Percentiles rank a stretch among this genome's conserved stretches.
phyloP scores from a whole-genome alignment of 1,140 invertebrate genomes.

The Geopemphigus sp. region DNA sequence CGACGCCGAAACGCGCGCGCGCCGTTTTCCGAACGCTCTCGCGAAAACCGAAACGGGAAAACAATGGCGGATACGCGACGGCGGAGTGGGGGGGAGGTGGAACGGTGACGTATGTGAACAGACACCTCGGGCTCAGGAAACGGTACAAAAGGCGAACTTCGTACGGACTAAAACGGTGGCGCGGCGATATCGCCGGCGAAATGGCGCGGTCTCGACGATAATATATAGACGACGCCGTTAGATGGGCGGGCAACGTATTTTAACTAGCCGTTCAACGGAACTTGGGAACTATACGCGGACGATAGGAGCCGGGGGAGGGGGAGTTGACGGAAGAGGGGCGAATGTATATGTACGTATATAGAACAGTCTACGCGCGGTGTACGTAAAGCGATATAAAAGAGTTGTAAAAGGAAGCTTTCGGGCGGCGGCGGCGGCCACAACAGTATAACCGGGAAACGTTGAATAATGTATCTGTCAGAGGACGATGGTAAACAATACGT shows the following conservation, averaged over 20 bases:
- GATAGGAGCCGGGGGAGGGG: too few relatives aligned
- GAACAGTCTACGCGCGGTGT: not conserved
- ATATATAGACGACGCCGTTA: not conserved
- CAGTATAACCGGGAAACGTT: slow-evolving; percentile 20
- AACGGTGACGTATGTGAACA: too few relatives aligned
- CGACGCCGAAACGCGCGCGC: too few relatives aligned
- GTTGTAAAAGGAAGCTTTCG: slow-evolving; percentile 23
- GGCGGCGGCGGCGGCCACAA: not conserved
- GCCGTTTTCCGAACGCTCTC: too few relatives aligned
- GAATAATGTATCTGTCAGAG: slow-evolving; percentile 47
- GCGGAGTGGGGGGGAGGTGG: too few relatives aligned
- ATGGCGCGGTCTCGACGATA: not conserved
- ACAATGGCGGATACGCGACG: too few relatives aligned
- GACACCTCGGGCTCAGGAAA: not conserved
- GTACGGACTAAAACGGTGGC: slow-evolving; percentile 16
- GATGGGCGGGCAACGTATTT: not conserved
- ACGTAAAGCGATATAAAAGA: slow-evolving; percentile 35
- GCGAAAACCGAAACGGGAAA: too few relatives aligned
- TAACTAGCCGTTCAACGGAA: slow-evolving; percentile 18
- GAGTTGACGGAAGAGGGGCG: not conserved
- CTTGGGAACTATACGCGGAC: too few relatives aligned
- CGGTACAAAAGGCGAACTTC: slow-evolving; percentile 9
- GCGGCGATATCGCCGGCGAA: too few relatives aligned
- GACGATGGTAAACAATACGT: slow-evolving; percentile 48
- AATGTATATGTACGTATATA: not conserved